phyloP scores from a whole-genome alignment of 1,140 invertebrate genomes.

The Atopsyche davidsoni region DNA sequence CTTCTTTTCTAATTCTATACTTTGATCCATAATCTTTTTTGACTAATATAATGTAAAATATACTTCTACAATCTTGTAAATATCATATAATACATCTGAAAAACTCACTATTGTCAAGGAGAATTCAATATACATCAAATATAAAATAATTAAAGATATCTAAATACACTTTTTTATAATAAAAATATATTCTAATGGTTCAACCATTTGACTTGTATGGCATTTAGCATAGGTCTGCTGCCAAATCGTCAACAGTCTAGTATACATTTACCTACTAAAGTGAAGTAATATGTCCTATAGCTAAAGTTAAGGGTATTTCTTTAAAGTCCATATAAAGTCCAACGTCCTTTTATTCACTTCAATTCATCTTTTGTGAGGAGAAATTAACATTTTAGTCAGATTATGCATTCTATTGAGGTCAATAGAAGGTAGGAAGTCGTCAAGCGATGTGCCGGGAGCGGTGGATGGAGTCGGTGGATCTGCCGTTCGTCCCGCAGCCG shows the following conservation, averaged over 20 bases:
- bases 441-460: no score
- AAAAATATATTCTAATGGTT: slow-evolving; percentile 22
- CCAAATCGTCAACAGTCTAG: slow-evolving; percentile 14
- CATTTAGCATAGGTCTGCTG: slow-evolving; percentile 13
- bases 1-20: no score
- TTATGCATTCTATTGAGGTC: no score
- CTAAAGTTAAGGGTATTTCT: slow-evolving; percentile 17
- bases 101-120: not conserved
- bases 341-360: slow-evolving; percentile 26
- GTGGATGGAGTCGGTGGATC: no score
- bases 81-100: no score
- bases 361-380: slow-evolving; percentile 13
- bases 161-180: slow-evolving; percentile 13
- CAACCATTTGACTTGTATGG: slow-evolving; percentile 17
- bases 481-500: no score
- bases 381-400: no score
- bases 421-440: no score
- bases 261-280: slow-evolving; percentile 4
- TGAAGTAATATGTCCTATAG: slow-evolving; percentile 18
- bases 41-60: no score
- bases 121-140: not conserved
- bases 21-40: no score
- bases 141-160: not conserved
- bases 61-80: no score
- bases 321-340: slow-evolving; percentile 24